Evolutionary conservation across 2,113 vertebrate genomes (phyloP).

Genomic region (Notothenia coriiceps): DNA sequence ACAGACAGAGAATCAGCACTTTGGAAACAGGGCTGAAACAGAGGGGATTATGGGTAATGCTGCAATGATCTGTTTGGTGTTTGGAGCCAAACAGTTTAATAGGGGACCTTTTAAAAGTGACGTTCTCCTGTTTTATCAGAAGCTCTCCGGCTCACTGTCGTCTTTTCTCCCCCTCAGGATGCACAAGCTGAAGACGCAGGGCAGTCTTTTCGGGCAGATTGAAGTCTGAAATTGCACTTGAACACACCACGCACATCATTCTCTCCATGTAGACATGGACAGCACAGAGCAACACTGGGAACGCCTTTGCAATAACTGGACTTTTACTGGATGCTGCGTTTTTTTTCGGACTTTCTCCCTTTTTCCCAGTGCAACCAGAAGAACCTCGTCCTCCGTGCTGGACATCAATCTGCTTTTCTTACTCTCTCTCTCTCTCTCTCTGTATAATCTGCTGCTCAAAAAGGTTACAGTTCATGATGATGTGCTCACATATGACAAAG

Average conservation of each 20-base stretch:
- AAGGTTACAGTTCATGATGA: constrained; percentile 39
- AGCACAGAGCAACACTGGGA: constrained; percentile 27
- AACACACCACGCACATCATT: constrained; percentile 21
- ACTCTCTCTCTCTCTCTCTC: neutral
- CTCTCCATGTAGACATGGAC: constrained; percentile 53
- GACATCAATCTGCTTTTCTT: constrained; percentile 9
- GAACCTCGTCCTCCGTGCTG: constrained; percentile 39
- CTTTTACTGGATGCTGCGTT: constrained; percentile 15
- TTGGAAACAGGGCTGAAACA: too few species aligned
- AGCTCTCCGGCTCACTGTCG: constrained; percentile 1
- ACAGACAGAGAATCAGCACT: too few species aligned
- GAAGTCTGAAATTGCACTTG: constrained; percentile 58
- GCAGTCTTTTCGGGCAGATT: constrained; percentile 73
- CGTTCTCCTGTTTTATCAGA: neutral
- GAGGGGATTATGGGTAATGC: too few species aligned
- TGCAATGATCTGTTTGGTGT: too few species aligned
- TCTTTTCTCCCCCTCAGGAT: constrained; percentile 63
- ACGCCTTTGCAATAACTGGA: constrained; percentile 40
- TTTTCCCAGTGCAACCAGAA: constrained; percentile 45
- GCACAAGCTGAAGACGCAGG: constrained; percentile 79
- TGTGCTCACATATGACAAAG: constrained; percentile 36
- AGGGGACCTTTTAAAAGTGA: too few species aligned
- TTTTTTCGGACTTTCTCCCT: neutral
- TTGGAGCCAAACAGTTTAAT: too few species aligned
- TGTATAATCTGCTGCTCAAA: constrained; percentile 43